Evolutionary conservation across 2,113 vertebrate genomes (phyloP), one percentile per base, ranked within the genome.

Genomic region (Todiramphus saurophagus): DNA sequence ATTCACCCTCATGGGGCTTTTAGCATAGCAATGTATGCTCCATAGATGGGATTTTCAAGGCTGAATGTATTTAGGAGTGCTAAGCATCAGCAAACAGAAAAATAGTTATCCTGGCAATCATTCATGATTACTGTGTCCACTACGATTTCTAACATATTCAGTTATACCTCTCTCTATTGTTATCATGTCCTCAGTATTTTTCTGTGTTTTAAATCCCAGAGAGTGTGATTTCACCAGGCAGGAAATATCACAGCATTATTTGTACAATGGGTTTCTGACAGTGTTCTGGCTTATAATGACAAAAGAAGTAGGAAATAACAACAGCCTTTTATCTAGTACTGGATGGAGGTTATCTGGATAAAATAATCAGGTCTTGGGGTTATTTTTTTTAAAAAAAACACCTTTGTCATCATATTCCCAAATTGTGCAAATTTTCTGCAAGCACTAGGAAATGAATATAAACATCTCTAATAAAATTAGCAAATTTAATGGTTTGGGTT

Each of bases 51-150:
- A 79, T 83, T 92, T 94, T 92, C 90, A 94, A 95, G 80, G 83
- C 76, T 92, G 94, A 87, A 39, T 37, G 58, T 93, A 56, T 81
- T 91, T 88, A 73, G 73, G 79, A 94, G 76, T 41, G 50, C 83
- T 87, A 88, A 90, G 79, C 58, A 59, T 28, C 75, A 83, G 43
- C 58, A 94, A 91, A 74, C 9, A 80, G 74, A 84, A 91, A 84
- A 86, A 70, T 19, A 51, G 77, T 53, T 87, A 68, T 78, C 41
- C 44, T 63, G 68, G 75, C 39, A 81, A 92, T 89, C 63, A 68
- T 10, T 77, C 30, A 6, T 33, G 75, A 74, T 90, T 79, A 30
- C 31, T 46, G 12, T 0, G 0, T 62, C 74, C 59, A 46, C 43
- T 56, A 17, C 0, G 0, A 75, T 59, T 91, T 69, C 53, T 66